Evolutionary conservation across 1,140 invertebrate genomes (phyloP).

Genomic region (Aplysia californica): DNA sequence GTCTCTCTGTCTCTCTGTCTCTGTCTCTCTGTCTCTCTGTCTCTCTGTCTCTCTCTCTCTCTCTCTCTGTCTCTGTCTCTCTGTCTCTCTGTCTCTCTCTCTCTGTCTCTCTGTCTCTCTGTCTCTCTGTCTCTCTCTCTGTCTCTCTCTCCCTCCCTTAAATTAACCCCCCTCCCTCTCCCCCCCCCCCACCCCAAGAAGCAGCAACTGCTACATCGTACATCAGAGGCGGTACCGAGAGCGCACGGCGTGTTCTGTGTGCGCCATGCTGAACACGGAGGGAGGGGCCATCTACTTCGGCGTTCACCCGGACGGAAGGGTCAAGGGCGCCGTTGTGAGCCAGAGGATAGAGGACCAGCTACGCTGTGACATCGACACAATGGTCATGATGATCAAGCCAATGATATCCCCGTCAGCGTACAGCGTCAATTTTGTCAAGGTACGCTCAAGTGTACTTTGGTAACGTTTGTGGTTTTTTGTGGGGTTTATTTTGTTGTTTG

Average conservation of each 20-base stretch:
- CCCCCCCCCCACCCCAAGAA: too few relatives aligned
- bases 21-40: slow-evolving; percentile 1
- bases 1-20: not conserved
- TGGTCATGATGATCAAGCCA: not conserved
- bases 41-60: slow-evolving; percentile 1
- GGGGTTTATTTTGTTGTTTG: too few relatives aligned
- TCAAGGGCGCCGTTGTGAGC: not conserved
- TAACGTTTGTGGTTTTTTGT: too few relatives aligned
- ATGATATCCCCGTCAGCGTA: not conserved
- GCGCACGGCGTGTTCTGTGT: too few relatives aligned
- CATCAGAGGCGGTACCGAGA: too few relatives aligned
- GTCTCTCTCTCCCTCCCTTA: not conserved
- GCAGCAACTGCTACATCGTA: too few relatives aligned
- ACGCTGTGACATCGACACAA: not conserved
- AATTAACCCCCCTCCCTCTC: too few relatives aligned
- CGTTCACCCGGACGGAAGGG: not conserved
- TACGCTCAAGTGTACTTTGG: too few relatives aligned
- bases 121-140: not conserved
- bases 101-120: slow-evolving; percentile 4
- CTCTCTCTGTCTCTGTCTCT: not conserved
- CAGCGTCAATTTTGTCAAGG: not conserved
- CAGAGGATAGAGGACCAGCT: not conserved
- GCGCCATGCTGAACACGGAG: not conserved
- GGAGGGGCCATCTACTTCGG: not conserved
- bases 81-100: not conserved